phyloP scores from a whole-genome alignment of 2,888 invertebrate genomes.

The Eurytoma californica region DNA sequence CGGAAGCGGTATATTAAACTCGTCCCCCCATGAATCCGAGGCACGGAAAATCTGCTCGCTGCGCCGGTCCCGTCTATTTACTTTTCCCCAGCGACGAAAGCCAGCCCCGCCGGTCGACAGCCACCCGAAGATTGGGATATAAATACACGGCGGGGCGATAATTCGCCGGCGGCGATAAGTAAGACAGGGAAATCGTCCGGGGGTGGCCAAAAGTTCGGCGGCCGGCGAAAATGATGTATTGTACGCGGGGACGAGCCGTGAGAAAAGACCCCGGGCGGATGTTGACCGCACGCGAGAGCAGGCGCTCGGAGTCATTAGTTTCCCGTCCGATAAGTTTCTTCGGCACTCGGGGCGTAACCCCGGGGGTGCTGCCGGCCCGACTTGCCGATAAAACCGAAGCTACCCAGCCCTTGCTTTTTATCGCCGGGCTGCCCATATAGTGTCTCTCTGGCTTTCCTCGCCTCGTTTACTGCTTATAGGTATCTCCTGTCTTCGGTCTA shows the following conservation, averaged over 20 bases:
- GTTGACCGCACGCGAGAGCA: slow-evolving; percentile 22
- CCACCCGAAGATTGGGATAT: too few relatives aligned
- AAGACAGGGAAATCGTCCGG: too few relatives aligned
- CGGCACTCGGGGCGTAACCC: slow-evolving; percentile 22
- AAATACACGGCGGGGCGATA: too few relatives aligned
- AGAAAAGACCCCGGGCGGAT: slow-evolving; percentile 17
- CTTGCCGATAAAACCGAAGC: not conserved
- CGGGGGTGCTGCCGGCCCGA: not conserved
- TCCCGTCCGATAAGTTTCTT: slow-evolving; percentile 23
- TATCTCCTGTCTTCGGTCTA: too few relatives aligned
- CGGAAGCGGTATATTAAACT: too few relatives aligned
- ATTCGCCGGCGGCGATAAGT: too few relatives aligned
- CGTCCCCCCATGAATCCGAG: too few relatives aligned
- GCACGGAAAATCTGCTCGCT: too few relatives aligned
- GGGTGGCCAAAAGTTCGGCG: not conserved
- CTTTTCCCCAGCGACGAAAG: too few relatives aligned
- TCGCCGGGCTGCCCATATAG: not conserved
- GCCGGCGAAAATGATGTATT: too few relatives aligned
- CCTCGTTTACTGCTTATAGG: not conserved
- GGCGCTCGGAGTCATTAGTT: slow-evolving; percentile 35
- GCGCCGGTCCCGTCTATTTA: too few relatives aligned
- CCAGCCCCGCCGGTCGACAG: too few relatives aligned
- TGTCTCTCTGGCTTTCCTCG: not conserved
- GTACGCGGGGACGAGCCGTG: not conserved
- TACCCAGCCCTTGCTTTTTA: not conserved